These are phyloP conservation scores for Coregonus suidteri DNA, from an alignment of 2,797 vertebrate genomes.

Conservation along the genomic window DNA sequence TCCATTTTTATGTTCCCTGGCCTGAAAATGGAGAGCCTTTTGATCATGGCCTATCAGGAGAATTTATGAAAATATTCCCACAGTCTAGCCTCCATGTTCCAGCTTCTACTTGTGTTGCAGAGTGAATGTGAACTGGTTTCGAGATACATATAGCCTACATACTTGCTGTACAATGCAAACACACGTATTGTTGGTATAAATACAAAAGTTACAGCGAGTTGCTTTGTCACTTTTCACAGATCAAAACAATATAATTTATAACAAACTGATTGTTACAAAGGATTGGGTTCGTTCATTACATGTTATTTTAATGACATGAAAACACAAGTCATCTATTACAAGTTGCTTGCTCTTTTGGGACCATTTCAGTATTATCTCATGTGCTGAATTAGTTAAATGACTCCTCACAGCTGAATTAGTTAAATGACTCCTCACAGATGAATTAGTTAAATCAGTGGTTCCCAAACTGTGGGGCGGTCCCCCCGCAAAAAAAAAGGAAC, in stretches of 20 bases:
- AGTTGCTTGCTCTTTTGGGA: neutral
- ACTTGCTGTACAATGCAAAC: neutral
- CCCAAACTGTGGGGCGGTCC: no score
- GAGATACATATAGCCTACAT: neutral
- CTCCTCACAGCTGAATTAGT: neutral
- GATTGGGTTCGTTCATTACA: neutral
- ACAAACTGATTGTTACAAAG: constrained; percentile 1
- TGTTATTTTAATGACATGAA: neutral
- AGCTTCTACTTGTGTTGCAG: neutral
- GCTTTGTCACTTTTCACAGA: neutral
- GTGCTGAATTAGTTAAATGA: neutral
- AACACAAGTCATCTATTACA: neutral
- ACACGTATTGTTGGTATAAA: neutral
- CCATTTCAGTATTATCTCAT: neutral
- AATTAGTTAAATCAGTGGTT: neutral
- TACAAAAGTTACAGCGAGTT: neutral
- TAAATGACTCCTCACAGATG: neutral
- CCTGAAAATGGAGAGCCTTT: neutral
- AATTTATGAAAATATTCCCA: neutral
- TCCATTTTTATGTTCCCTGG: neutral
- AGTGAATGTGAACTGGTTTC: neutral
- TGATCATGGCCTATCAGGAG: neutral
- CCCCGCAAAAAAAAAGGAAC: no score
- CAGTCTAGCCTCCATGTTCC: neutral
- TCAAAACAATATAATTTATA: neutral